Evolutionary conservation across 2,888 invertebrate species (phyloP), one percentile per base, ranked within the genome.

Genomic region (Parasteatoda lunata): DNA sequence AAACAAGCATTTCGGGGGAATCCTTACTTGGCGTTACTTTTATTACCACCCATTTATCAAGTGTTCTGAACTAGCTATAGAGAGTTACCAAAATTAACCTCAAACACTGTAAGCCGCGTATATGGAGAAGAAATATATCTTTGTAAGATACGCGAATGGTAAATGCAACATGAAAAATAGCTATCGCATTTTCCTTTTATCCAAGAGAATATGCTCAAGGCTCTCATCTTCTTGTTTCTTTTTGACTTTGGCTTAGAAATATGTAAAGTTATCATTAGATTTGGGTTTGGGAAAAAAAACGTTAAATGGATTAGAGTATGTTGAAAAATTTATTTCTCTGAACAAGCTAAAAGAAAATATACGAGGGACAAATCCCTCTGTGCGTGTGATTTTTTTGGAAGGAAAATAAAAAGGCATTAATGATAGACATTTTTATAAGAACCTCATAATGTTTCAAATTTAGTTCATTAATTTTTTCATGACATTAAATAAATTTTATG

Each of bases 11-110:
- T 82, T 76, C 76, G 76, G 69, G 76, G 76, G 76, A 76, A 75
- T 75, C 69, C 69, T 75, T 82, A 69, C 82, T 70, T 76, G 76
- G 70, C 75, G 82, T 76, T 70, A 76, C 82, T 82, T 82, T 82
- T 82, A 82, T 82, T 82, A 68, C 82, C 81, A 64, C n/a, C 64
- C 76, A 82, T 82, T 76, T 82, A 76, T 82, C 80, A 80, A 80
- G 65, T 65, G 80, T 52, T 73, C 65, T 66, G 66, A 79, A 71
- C 51, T 79, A 72, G 72, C 49, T 47, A 48, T 48, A 71, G 70
- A 72, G 71, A 71, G 72, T 71, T 72, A 49, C 82, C 75, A 82
- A 76, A 82, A 82, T 82, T 82, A 82, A 75, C 81, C 59, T 15
- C 30, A 51, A 69, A 69, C 13, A 73, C 15, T 52, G 69, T 30